Evolutionary conservation across 2,888 invertebrate genomes (phyloP), one percentile per base, ranked within the genome.

Genomic region (Tiliacea citrago): DNA sequence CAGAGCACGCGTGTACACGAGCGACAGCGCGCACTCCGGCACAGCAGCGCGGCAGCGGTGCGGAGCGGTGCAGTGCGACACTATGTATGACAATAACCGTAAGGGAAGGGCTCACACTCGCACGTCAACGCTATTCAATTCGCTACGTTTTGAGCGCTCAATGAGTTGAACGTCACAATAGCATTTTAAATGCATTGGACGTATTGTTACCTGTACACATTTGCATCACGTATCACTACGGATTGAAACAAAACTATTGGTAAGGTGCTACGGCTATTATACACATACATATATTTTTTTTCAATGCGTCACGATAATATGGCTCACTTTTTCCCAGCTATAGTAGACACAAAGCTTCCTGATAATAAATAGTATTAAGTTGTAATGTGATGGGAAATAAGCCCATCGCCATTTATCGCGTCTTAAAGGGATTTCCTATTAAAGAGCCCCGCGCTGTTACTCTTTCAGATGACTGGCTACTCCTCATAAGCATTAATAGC

Each of bases 371-470:
- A 53, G 24, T 53, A 58, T 58, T 53, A 73, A 73, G 58, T 39
- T 55, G 65, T 74, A 61, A 81, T 77, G 77, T 66, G 39, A 62
- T 51, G 39, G 21, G 55, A 51, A 77, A 65, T 63, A 55, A 49
- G 63, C 42, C 58, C 55, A 68, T 68, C 45, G 42, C 58, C 63
- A 49, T 77, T 68, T 65, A 75, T 58, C 47, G 51, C 51, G n/a
- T 39, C 66, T 47, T 75, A 62, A 57, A 81, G 21, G 21, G 57
- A 53, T 75, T 53, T 63, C 51, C 62, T 68, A 58, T 68, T 58
- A 63, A 55, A 74, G 57, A 58, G 39, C 35, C 24, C 24, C 16
- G 24, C 29, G 21, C 42, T 68, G 65, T 55, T 63, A 67, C 62
- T 18, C 51, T 53, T 53, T 47, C 49, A 53, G 47, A 76, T 63